Evolutionary conservation across 2,888 invertebrate species (phyloP).

Genomic region (Heteromurus nitidus): DNA sequence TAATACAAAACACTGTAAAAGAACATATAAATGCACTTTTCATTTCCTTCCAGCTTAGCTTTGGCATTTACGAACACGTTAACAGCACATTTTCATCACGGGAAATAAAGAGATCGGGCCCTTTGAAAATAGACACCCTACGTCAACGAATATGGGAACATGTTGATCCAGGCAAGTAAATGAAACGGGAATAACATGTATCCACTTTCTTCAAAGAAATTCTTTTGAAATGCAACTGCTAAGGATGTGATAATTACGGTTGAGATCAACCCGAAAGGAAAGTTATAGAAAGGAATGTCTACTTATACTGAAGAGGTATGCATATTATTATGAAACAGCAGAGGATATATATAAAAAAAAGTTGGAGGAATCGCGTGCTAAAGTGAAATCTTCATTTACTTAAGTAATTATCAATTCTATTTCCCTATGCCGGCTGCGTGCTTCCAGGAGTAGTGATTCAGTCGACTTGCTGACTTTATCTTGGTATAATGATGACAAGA

Average conservation of each 20-base stretch:
- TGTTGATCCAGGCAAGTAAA: no score
- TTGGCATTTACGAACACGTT: no score
- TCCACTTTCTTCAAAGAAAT: not conserved
- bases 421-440: not conserved
- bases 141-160: no score
- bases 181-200: no score
- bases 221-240: conserved; percentile 8
- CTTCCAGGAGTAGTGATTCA: conserved; percentile 10
- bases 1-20: no score
- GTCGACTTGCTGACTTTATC: conserved; percentile 44
- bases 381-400: conserved; percentile 45
- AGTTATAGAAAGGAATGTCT: conserved; percentile 7
- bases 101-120: no score
- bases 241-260: conserved; percentile 32
- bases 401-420: conserved; percentile 53
- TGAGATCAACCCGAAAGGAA: not conserved
- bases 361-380: not conserved
- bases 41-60: no score
- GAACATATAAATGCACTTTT: no score
- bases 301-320: not conserved
- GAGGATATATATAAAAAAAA: not conserved
- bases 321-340: not conserved
- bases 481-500: conserved; percentile 40
- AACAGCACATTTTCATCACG: no score
- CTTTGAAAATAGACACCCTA: no score